Percentiles rank a stretch among this genome's conserved stretches.
phyloP scores from a whole-genome alignment of 23 tunicate species.

The Oikopleura vanhoeffeni region DNA sequence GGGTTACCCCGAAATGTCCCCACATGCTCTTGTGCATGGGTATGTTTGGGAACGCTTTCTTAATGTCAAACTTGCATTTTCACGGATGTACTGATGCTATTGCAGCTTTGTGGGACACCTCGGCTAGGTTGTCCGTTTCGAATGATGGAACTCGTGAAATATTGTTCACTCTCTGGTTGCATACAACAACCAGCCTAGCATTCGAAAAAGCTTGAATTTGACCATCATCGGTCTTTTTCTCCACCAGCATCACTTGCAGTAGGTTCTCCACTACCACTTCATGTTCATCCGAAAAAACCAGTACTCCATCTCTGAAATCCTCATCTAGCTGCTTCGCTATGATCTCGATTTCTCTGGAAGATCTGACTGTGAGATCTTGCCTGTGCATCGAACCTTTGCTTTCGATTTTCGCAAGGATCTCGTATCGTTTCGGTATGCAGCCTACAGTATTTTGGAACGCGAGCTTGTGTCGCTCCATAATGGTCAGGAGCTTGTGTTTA shows the following conservation, averaged over 20 bases:
- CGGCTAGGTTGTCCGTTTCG: not conserved
- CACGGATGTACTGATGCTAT: not conserved
- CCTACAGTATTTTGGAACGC: too few relatives aligned
- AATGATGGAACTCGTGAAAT: not conserved
- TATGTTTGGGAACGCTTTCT: not conserved
- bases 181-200: not conserved
- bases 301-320: not conserved
- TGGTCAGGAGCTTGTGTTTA: too few relatives aligned
- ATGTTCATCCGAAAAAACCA: slow-evolving; percentile 1
- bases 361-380: too few relatives aligned
- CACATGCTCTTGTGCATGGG: not conserved
- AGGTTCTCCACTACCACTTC: not conserved
- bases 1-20: not conserved
- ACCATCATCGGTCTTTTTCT: not conserved
- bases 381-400: too few relatives aligned
- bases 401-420: too few relatives aligned
- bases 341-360: too few relatives aligned
- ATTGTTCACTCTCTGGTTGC: not conserved
- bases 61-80: not conserved
- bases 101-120: not conserved
- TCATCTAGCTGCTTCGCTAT: slow-evolving; percentile 8
- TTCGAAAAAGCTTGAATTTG: not conserved
- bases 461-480: too few relatives aligned
- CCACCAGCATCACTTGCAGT: not conserved
- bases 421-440: too few relatives aligned